Evolutionary conservation across 2,888 invertebrate genomes (phyloP), one percentile per base, ranked within the genome.

Genomic region (Lacanobia oleracea): DNA sequence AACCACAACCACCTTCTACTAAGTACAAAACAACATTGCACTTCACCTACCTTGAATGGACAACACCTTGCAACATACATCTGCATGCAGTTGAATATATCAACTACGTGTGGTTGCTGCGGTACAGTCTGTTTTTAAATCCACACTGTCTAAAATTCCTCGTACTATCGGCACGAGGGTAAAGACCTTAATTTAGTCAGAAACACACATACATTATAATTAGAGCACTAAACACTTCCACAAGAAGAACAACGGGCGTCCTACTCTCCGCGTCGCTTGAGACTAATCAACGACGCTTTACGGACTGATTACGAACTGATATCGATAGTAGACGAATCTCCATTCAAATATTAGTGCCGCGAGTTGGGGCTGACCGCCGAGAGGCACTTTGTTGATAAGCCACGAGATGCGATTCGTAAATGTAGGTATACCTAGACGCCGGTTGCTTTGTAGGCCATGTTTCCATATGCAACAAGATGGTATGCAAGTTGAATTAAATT

Each of bases 281-380:
- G n/a, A 75, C 79, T 73, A 79, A 75, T 79, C 23, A 72, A 48
- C 53, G 56, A 70, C 45, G 53, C 43, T 50, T 57, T 67, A 71
- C 45, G 57, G 43, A 67, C 54, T 59, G 57, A 68, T 68, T 71
- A 71, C 45, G 33, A 56, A 71, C 61, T 57, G 67, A 62, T 63
- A 71, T 37, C 53, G 21, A 53, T 45, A 43, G 48, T 48, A 48
- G 51, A 27, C 59, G 4, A 50, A 18, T 21, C 12, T 70, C 43
- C 50, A 76, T 73, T 72, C 68, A 78, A 59, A 64, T 71, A 74
- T 71, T 74, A 76, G 65, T 72, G 57, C 40, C 72, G 60, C 63
- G 37, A 14, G 27, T 53, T 40, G 8, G 4, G 3, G 23, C 23
- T 54, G 7, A 43, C 27, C n/a, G 4, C 21, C 43, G 53, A 18